These are phyloP conservation scores for Hippocampus kuda DNA, from an alignment of 2,797 vertebrate species.

Conservation along the genomic window DNA sequence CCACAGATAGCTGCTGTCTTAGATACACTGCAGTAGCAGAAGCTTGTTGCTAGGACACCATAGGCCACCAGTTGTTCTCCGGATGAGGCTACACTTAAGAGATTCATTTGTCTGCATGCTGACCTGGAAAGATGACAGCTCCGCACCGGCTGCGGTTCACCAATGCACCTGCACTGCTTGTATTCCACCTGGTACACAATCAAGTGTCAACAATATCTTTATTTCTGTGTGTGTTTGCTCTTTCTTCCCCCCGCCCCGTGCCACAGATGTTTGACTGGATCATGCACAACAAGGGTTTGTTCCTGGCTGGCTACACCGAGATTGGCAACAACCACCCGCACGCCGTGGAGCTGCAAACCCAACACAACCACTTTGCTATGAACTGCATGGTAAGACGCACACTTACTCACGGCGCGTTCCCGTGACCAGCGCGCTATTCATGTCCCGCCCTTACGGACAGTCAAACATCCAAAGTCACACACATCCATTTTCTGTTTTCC, in stretches of 20 bases:
- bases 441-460: not conserved
- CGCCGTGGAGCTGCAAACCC: constrained; percentile 93
- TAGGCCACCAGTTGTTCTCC: constrained; percentile 55
- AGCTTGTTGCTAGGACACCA: constrained; percentile 75
- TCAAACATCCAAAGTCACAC: not conserved
- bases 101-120: constrained; percentile 45
- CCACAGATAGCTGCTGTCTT: constrained; percentile 49
- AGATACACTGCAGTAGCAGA: constrained; percentile 58
- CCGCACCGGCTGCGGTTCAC: constrained; percentile 24
- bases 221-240: constrained; percentile 15
- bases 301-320: constrained; percentile 96
- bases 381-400: constrained; percentile 92
- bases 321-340: constrained; percentile 96
- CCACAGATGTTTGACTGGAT: constrained; percentile 99
- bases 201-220: not conserved
- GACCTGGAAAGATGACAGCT: constrained; percentile 42
- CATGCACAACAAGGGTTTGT: constrained; percentile 98
- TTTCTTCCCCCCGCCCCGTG: constrained; percentile 16
- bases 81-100: constrained; percentile 47
- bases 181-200: constrained; percentile 16
- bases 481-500: not conserved
- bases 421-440: not conserved
- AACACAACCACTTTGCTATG: constrained; percentile 99
- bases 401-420: not conserved
- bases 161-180: constrained; percentile 12